Evolutionary conservation across 1,140 invertebrate genomes (phyloP).

Genomic region (Leguminivora glycinivorella): DNA sequence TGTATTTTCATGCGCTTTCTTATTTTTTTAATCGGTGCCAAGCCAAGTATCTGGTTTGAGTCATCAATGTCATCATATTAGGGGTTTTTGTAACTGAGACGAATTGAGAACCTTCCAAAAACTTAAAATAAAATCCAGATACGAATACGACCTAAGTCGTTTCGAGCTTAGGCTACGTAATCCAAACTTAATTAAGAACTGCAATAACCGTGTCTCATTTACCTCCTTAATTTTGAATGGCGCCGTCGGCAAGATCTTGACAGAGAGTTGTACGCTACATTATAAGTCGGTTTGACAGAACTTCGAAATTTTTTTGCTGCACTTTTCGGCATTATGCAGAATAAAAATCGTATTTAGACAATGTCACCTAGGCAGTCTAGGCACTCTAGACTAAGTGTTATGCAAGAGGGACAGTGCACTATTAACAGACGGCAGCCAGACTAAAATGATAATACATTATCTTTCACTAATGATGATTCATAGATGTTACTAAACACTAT

Average conservation of each 20-base stretch:
- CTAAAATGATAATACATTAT: not conserved
- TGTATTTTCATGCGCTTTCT: too few relatives aligned
- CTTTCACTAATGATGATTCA: not conserved
- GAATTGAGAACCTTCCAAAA: too few relatives aligned
- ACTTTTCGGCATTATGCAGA: not conserved
- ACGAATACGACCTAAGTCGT: too few relatives aligned
- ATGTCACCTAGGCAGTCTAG: too few relatives aligned
- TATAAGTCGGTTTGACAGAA: constrained; percentile 6
- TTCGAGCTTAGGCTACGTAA: too few relatives aligned
- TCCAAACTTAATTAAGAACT: not conserved
- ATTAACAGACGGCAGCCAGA: not conserved
- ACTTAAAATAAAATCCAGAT: too few relatives aligned
- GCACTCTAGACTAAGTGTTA: not conserved
- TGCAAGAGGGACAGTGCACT: too few relatives aligned
- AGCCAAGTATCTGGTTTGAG: too few relatives aligned
- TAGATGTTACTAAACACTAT: not conserved
- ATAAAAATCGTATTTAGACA: not conserved
- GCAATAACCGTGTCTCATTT: not conserved
- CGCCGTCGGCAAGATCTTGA: constrained; percentile 13
- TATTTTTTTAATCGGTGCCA: too few relatives aligned
- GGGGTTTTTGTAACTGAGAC: too few relatives aligned
- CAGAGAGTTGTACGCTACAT: not conserved
- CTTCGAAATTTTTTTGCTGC: too few relatives aligned
- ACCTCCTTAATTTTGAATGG: constrained; percentile 8
- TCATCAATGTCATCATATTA: too few relatives aligned